phyloP scores from a whole-genome alignment of 2,888 invertebrate genomes.

The Prosapia bicincta region DNA sequence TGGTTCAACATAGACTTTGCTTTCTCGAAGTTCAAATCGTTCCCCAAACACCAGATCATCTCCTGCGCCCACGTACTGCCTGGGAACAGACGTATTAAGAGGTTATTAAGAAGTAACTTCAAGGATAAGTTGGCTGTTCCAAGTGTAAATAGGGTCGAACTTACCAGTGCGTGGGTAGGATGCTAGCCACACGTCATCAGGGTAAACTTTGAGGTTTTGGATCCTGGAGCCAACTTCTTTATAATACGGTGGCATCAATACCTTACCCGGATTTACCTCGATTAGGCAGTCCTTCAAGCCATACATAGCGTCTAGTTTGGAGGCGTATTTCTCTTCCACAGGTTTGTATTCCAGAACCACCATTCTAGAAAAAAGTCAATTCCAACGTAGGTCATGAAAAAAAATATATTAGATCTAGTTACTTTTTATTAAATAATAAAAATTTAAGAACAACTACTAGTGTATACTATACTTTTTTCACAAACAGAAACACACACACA shows the following conservation, averaged over 20 bases:
- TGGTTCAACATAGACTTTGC: constrained; percentile 58
- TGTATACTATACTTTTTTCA: too few relatives aligned
- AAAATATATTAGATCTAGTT: neutral
- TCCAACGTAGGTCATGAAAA: too few relatives aligned
- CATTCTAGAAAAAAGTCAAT: neutral
- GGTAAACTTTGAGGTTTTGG: constrained; percentile 64
- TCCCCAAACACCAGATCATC: constrained; percentile 87
- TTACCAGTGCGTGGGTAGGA: constrained; percentile 87
- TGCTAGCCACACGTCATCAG: constrained; percentile 80
- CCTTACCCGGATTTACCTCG: constrained; percentile 67
- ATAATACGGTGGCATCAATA: constrained; percentile 66
- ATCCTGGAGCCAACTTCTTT: constrained; percentile 65
- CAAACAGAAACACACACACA: too few relatives aligned
- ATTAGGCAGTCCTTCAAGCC: constrained; percentile 66
- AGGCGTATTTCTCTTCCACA: constrained; percentile 56
- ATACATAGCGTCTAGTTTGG: constrained; percentile 63
- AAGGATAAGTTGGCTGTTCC: too few relatives aligned
- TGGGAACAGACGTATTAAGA: constrained; percentile 42
- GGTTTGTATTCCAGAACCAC: constrained; percentile 54
- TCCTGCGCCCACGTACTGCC: constrained; percentile 93
- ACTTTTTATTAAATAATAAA: too few relatives aligned
- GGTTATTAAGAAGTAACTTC: too few relatives aligned
- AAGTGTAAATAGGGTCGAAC: too few relatives aligned
- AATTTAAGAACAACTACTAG: too few relatives aligned
- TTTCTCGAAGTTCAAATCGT: constrained; percentile 71